Evolutionary conservation across 2,113 vertebrate genomes (phyloP).

Genomic region (Psephotus haematonotus): DNA sequence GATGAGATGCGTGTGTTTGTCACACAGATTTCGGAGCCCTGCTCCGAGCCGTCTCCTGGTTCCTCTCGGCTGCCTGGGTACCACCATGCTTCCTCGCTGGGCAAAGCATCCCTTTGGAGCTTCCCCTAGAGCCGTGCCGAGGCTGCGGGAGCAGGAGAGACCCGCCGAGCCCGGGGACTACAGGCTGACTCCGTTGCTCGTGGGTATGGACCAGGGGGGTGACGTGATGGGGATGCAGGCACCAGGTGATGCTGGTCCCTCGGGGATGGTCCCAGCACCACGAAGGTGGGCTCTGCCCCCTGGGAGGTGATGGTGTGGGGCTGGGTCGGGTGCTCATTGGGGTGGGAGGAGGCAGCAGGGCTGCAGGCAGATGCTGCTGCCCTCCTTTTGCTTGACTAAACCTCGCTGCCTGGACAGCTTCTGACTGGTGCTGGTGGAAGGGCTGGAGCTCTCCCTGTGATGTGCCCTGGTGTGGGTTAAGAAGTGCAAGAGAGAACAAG

Average conservation of each 20-base stretch:
- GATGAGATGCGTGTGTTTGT: neutral
- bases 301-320: neutral
- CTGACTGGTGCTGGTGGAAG: neutral
- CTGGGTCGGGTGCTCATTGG: neutral
- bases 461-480: accelerated
- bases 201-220: neutral
- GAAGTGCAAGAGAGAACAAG: neutral
- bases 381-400: constrained; percentile 54
- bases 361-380: constrained; percentile 33
- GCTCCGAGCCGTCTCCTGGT: neutral
- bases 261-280: accelerated
- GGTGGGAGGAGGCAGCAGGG: neutral
- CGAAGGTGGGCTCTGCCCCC: neutral
- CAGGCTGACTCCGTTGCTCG: neutral
- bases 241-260: neutral
- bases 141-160: neutral
- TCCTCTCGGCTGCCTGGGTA: neutral
- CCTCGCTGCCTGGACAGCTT: neutral
- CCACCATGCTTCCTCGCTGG: constrained; percentile 24
- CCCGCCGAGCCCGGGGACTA: neutral
- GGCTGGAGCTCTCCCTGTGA: neutral
- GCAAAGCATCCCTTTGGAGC: neutral
- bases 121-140: neutral
- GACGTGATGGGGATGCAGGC: accelerated
- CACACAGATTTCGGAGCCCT: neutral